A percentile compares a stretch with the other conserved stretches of the same genome.
These are phyloP conservation scores for Periplaneta americana DNA, from an alignment of 1,140 invertebrate species.

Conservation along the genomic window DNA sequence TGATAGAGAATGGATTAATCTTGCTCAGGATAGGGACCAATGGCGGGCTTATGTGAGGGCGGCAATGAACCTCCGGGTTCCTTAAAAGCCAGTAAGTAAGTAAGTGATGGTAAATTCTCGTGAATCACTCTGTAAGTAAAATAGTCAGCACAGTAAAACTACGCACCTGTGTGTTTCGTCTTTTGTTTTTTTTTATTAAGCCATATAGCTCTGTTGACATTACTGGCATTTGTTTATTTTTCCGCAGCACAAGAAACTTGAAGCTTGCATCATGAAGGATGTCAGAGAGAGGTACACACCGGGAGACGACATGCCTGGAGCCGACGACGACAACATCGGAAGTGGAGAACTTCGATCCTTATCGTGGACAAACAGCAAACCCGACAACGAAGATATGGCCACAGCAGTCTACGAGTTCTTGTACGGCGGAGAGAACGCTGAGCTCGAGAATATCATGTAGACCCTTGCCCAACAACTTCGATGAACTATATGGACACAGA, in stretches of 20 bases:
- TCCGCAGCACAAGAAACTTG: conserved; percentile 53
- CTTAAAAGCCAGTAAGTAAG: too few relatives aligned
- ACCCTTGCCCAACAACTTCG: background rate
- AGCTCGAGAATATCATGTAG: conserved; percentile 16
- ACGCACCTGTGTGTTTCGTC: too few relatives aligned
- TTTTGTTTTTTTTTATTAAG: too few relatives aligned
- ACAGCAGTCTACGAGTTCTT: conserved; percentile 21
- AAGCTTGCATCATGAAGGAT: conserved; percentile 63
- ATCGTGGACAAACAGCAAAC: background rate
- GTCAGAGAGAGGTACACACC: conserved; percentile 49
- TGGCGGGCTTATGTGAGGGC: too few relatives aligned
- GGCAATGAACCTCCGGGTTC: too few relatives aligned
- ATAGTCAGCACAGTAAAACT: too few relatives aligned
- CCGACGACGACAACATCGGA: background rate
- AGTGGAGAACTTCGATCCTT: background rate
- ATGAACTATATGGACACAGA: background rate
- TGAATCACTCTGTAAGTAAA: too few relatives aligned
- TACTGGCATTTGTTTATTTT: too few relatives aligned
- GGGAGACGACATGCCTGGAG: conserved; percentile 21
- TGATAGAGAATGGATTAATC: too few relatives aligned
- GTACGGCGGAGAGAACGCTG: conserved; percentile 17
- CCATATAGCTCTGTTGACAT: too few relatives aligned
- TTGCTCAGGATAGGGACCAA: too few relatives aligned
- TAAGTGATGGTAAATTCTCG: too few relatives aligned
- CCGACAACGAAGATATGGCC: conserved; percentile 17